These are phyloP conservation scores for Craseonycteris thonglongyai DNA, from an alignment of 2,113 vertebrate species.

Conservation along the genomic window DNA sequence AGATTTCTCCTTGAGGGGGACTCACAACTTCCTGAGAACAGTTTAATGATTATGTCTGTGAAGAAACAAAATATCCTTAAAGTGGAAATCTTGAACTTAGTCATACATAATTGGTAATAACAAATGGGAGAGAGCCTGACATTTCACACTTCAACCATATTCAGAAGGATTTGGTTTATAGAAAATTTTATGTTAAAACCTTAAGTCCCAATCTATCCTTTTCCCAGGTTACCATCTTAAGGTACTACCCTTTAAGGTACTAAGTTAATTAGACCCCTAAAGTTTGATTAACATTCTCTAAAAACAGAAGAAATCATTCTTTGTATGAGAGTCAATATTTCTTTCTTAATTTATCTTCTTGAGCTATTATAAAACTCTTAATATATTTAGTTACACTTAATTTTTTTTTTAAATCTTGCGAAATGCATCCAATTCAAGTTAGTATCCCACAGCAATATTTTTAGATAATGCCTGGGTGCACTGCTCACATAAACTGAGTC, in stretches of 20 bases:
- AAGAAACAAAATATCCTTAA: conserved; percentile 27
- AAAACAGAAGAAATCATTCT: neutral
- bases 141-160: conserved; percentile 10
- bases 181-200: conserved; percentile 20
- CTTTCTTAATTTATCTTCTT: conserved; percentile 34
- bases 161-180: conserved; percentile 3
- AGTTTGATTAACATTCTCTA: conserved; percentile 38
- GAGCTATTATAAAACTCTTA: conserved; percentile 17
- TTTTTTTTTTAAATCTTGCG: neutral
- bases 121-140: neutral
- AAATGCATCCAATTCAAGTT: conserved; percentile 30
- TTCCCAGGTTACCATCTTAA: neutral
- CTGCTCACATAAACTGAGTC: neutral
- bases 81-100: neutral
- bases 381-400: neutral
- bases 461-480: neutral
- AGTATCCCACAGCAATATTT: conserved; percentile 31
- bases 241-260: neutral
- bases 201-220: neutral
- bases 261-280: neutral
- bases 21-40: neutral
- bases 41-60: conserved; percentile 1
- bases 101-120: neutral
- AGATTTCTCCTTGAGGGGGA: neutral
- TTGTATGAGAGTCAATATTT: neutral